Conservation (phyloP, 1,140 invertebrate genomes). For the Yoshiicerus persimilis region DNA sequence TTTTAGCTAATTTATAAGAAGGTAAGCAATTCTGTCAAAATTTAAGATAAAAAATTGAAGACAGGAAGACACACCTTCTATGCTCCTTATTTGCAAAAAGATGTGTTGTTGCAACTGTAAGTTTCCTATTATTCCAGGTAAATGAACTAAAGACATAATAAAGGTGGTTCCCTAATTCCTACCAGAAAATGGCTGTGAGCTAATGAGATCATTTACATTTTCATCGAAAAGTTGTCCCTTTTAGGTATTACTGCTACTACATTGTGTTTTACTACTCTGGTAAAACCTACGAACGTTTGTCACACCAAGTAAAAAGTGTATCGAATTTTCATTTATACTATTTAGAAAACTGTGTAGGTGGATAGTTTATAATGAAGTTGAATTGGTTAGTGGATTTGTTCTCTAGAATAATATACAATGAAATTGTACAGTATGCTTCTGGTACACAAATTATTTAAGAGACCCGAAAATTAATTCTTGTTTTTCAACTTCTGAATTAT, state of each 20-base stretch:
- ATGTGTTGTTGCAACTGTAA: neutral
- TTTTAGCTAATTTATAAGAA: too few relatives aligned
- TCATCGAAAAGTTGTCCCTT: neutral
- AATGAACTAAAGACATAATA: neutral
- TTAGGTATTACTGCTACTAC: neutral
- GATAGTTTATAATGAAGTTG: neutral
- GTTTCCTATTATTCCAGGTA: neutral
- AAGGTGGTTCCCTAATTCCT: neutral
- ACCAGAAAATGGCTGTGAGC: neutral
- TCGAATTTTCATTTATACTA: neutral
- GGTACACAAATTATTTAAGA: neutral
- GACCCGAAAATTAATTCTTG: neutral
- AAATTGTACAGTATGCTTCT: neutral
- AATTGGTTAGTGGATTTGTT: too few relatives aligned
- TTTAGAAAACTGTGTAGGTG: neutral
- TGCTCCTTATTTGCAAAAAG: neutral
- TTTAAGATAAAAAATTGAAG: neutral
- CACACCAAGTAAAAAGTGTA: too few relatives aligned
- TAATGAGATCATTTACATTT: neutral
- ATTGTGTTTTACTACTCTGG: neutral
- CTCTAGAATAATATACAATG: too few relatives aligned
- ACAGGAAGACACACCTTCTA: neutral
- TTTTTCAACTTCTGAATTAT: neutral
- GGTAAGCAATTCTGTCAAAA: too few relatives aligned
- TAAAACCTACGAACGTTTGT: neutral